phyloP scores from a whole-genome alignment of 1,140 invertebrate genomes.

The Cataglyphis hispanica region DNA sequence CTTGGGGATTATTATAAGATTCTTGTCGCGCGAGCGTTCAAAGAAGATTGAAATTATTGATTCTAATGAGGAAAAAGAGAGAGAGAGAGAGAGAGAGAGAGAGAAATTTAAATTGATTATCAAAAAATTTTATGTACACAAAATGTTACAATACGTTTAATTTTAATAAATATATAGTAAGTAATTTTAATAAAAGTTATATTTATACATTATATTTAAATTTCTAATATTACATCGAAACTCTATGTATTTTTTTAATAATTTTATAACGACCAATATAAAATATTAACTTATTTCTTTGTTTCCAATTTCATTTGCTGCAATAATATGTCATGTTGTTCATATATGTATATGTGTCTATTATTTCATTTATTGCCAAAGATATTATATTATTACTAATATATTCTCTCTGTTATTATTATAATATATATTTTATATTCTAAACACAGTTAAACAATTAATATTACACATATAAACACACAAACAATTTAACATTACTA shows the following conservation, averaged over 20 bases:
- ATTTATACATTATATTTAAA: not conserved
- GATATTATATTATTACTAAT: too few relatives aligned
- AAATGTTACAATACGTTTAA: not conserved
- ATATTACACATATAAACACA: too few relatives aligned
- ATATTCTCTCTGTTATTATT: too few relatives aligned
- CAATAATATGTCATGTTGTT: too few relatives aligned
- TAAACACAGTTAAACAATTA: not conserved
- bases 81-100: conserved; percentile 10
- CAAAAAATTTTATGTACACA: not conserved
- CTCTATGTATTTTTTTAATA: too few relatives aligned
- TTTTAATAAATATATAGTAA: too few relatives aligned
- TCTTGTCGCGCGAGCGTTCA: conserved; percentile 5
- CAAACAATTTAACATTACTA: not conserved
- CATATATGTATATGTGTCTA: too few relatives aligned
- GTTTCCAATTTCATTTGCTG: too few relatives aligned
- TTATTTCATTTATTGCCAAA: too few relatives aligned
- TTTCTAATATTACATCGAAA: not conserved
- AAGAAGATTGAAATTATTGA: conserved; percentile 18
- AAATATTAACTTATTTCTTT: too few relatives aligned
- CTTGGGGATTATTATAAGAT: conserved; percentile 50
- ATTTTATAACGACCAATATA: too few relatives aligned
- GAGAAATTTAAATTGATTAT: conserved; percentile 1
- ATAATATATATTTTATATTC: not conserved
- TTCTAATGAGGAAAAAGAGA: not conserved
- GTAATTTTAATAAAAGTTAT: not conserved